Conservation (phyloP, 2,113 vertebrate species). For the Muntiacus muntjak region DNA sequence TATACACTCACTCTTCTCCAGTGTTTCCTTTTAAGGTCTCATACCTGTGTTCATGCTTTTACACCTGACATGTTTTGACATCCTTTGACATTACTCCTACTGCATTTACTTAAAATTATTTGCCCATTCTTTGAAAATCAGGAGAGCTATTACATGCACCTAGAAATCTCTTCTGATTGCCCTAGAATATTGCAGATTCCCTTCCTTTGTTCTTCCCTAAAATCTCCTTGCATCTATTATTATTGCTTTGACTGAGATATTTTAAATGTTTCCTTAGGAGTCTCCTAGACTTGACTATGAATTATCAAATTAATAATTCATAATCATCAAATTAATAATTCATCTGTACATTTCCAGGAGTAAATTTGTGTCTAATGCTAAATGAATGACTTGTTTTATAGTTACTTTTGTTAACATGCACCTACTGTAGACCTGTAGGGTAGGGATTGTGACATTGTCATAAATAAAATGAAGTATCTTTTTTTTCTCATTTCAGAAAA, state of each 20-base stretch:
- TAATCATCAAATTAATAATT: too few relatives aligned
- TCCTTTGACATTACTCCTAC: neutral
- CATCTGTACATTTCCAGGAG: neutral
- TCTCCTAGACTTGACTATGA: neutral
- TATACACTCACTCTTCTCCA: neutral
- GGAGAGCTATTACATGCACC: neutral
- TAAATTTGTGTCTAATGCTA: neutral
- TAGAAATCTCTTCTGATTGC: neutral
- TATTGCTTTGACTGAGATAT: neutral
- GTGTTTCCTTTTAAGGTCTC: neutral
- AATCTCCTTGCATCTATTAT: neutral
- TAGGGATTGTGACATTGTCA: neutral
- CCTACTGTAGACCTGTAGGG: neutral
- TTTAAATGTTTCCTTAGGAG: neutral
- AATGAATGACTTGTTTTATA: neutral
- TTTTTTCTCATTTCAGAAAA: neutral
- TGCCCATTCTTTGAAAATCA: neutral
- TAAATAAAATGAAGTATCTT: neutral
- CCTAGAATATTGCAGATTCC: neutral
- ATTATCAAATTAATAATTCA: too few relatives aligned
- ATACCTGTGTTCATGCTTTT: neutral
- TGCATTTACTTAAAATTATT: neutral
- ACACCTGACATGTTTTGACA: neutral
- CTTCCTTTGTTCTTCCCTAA: neutral
- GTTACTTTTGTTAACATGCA: neutral